Evolutionary conservation across 2,113 vertebrate species (phyloP).

Genomic region (Mustelus asterias): DNA sequence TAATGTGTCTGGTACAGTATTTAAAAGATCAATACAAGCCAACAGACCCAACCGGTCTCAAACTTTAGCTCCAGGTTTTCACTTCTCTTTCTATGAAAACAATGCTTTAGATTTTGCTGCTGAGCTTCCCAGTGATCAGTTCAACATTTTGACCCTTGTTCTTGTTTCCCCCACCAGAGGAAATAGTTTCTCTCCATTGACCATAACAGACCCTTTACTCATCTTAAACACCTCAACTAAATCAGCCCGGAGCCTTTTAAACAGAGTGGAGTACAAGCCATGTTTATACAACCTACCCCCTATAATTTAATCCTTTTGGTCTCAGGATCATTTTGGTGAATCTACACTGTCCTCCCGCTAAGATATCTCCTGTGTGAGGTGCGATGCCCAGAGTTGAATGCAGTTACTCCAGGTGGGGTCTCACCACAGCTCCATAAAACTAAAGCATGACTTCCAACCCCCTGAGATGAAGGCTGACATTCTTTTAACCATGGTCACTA

Average conservation of each 20-base stretch:
- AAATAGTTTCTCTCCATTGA: neutral
- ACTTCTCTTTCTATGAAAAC: neutral
- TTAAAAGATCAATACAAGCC: neutral
- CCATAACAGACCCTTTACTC: neutral
- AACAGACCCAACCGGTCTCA: neutral
- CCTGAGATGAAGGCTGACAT: neutral
- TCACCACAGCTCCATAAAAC: neutral
- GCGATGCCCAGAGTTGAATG: neutral
- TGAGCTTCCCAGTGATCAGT: neutral
- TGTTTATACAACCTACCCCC: neutral
- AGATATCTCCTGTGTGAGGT: neutral
- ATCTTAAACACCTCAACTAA: neutral
- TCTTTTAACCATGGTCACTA: neutral
- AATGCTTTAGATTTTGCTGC: neutral
- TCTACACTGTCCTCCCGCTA: too few relatives aligned
- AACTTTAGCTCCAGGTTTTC: neutral
- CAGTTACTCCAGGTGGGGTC: neutral
- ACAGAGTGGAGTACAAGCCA: neutral
- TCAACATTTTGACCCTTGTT: neutral
- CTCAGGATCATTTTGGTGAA: neutral
- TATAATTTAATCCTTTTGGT: neutral
- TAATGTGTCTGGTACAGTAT: neutral
- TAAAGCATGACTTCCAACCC: neutral
- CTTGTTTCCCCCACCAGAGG: neutral
- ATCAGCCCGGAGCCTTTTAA: neutral